These are phyloP conservation scores for Heliconius himera DNA, from an alignment of 1,140 invertebrate species.

Conservation along the genomic window DNA sequence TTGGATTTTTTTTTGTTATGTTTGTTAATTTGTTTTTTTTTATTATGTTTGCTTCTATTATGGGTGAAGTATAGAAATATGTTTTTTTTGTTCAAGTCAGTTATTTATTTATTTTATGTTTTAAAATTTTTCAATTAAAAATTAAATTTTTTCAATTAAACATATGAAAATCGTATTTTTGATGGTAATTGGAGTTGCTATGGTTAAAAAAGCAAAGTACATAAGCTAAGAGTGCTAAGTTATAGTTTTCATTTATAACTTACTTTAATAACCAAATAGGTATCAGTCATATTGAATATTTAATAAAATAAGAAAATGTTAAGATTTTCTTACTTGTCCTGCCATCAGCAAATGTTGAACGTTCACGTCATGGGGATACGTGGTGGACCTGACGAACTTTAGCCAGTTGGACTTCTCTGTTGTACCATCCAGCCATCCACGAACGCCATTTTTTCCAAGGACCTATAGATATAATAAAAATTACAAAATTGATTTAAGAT, in stretches of 20 bases:
- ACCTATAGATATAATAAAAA: constrained; percentile 82
- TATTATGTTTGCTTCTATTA: background rate
- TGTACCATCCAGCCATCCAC: constrained; percentile 90
- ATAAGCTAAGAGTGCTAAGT: no score
- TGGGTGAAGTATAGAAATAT: background rate
- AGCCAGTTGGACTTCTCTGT: constrained; percentile 90
- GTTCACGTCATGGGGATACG: constrained; percentile 86
- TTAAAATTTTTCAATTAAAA: no score
- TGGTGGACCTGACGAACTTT: constrained; percentile 87
- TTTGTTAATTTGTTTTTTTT: background rate
- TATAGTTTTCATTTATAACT: no score
- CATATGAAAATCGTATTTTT: no score
- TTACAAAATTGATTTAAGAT: background rate
- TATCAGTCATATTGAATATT: no score
- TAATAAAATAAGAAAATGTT: no score
- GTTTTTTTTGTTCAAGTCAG: background rate
- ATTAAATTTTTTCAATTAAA: no score
- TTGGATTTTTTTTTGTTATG: background rate
- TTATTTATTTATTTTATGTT: no score
- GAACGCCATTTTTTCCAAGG: constrained; percentile 85
- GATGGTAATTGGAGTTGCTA: no score
- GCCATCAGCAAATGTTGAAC: constrained; percentile 85
- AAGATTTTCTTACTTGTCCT: constrained; percentile 84
- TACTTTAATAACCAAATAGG: no score
- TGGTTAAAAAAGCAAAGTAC: no score